Base-by-base conservation (phyloP, 92 coral and sea anemone species). In the Virgularia gustaviana region DNA sequence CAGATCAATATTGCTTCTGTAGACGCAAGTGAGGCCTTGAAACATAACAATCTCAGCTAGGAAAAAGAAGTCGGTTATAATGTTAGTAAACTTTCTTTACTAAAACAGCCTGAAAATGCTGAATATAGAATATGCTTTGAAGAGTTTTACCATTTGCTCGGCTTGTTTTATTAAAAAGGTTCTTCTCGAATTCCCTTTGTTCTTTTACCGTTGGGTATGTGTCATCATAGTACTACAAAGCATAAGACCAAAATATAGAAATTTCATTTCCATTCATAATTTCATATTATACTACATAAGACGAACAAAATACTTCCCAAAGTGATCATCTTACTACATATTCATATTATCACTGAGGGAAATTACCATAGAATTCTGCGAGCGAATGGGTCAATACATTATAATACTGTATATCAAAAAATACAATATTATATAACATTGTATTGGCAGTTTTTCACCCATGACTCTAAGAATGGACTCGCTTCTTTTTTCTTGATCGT, bases 101-200 rank as follows among this genome's bases (percentile, higher is more conserved):
- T 36, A n/a, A 70, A 53, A 18, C 38, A 55, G 32, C 12, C 79
- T 74, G 12, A 43, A n/a, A 11, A 43, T 43, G n/a, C n/a, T 11
- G n/a, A 11, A 11, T 11, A 32, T 4, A 42, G 39, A 31, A 70
- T 9, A n/a, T n/a, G n/a, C n/a, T n/a, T n/a, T n/a, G n/a, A n/a
- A n/a, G n/a, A n/a, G n/a, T n/a, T 38, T 54, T 66, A 92, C 98
- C 98, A 87, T 92, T 92, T 45, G 90, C 98, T 92, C 98, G 81
- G 80, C 90, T 96, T 13, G 98, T 92, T 83, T 92, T 92, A 79
- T 87, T 89, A 63, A 92, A 92, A 19, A 92, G 90, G 66, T 92
- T 92, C 83, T 92, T 92, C 58, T 92, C 98, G 85, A 92, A 92
- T 76, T 90, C 96, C 71, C 87, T 92, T 41, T 92, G 98, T 81